Base-by-base conservation (phyloP, 2,797 vertebrate genomes). In the Tangara arthus region DNA sequence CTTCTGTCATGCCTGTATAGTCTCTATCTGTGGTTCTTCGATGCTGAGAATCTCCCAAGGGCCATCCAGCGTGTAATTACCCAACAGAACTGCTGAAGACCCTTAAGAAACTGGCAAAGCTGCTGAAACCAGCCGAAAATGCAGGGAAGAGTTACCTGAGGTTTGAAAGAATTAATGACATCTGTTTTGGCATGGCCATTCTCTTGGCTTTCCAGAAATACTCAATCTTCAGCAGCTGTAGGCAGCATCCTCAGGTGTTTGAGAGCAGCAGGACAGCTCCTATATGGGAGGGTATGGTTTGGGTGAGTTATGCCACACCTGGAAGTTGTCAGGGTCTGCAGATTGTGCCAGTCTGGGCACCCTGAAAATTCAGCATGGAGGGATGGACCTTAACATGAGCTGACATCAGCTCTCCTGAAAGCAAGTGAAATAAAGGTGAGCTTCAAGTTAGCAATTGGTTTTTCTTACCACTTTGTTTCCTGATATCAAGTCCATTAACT, bases 231-330 rank as follows among this genome's bases (percentile, higher is more conserved):
- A 64, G 46, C 18, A 50, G n/a, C n/a, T 37, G 13, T 23, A 28
- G 68, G 18, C n/a, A 68, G 57, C 2, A 9, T 32, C 15, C 6
- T 49, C 23, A 12, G 50, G 26, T 34, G 23, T 8, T 44, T 20
- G 26, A 39, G 15, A 27, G 6, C 14, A n/a, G 14, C n/a, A 32
- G 32, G 12, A 37, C 12, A 50, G 35, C 21, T 57, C 21, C 63
- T 39, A 0, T 12, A 2, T 15, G 26, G 39, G 21, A 49, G 7
- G 12, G 20, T 3, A 4, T 3, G 2, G 15, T 11, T 64, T 47
- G 32, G 27, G 8, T 28, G 44, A 49, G 20, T 83, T 39, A 2
- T 41, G 39, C 63, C 32, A 34, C 23, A 21, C 6, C 14, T 37
- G 18, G 16, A 5, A 23, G 8, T 13, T 63, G 18, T n/a, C 64